Evolutionary conservation across 1,140 invertebrate species (phyloP), one percentile per base, ranked within the genome.

Genomic region (Lepeophtheirus salmonis): DNA sequence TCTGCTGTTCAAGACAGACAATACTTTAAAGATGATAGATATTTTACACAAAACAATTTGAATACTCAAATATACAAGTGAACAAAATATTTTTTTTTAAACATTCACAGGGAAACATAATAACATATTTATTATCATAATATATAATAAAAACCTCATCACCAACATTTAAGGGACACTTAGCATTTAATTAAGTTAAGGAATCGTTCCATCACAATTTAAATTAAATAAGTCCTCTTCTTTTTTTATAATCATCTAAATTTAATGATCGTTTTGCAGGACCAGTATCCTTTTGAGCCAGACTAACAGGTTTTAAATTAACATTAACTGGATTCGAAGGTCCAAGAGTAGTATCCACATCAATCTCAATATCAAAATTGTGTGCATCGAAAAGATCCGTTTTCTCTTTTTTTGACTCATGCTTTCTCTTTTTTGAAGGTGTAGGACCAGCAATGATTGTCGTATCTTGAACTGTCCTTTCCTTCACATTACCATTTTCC

Each of bases 301-400:
- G n/a, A n/a, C n/a, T n/a, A n/a, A n/a, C n/a, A n/a, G n/a, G n/a
- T n/a, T n/a, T n/a, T n/a, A n/a, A n/a, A n/a, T n/a, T n/a, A n/a
- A n/a, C n/a, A n/a, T n/a, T n/a, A n/a, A n/a, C n/a, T 54, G 52
- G 2, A 3, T 2, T 54, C 85, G 0, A 81, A 79, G 65, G 88
- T 84, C 68, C 83, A 83, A 48, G 82, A 78, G 85, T 83, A 63
- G 89, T 80, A 72, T 89, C 86, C 60, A 96, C 74, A 70, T 95
- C 89, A 62, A 94, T 88, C 70, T 83, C 86, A 65, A 97, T 95
- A 67, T 97, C 90, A 74, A 97, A 97, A 73, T 97, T 86, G 70
- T 97, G 91, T 60, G 90, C 82, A 54, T 83, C 84, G 72, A 94
- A 96, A 3, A 95, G 72, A 65, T 79, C 86, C 30, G 69, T 75